These are phyloP conservation scores for Danio jaintianensis DNA, from an alignment of 2,797 vertebrate genomes.

Conservation along the genomic window DNA sequence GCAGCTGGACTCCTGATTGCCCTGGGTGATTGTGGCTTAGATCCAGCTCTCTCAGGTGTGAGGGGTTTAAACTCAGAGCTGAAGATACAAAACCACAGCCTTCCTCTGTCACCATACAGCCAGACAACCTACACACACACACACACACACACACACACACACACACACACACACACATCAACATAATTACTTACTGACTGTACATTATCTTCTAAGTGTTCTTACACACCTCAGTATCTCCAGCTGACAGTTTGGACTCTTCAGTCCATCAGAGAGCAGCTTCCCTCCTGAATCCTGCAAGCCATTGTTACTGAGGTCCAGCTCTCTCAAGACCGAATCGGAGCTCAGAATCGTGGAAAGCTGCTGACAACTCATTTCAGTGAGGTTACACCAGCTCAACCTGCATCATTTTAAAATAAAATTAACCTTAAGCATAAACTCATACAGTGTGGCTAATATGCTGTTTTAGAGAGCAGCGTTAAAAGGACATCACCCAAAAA, in stretches of 20 bases:
- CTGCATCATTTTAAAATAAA: constrained; percentile 5
- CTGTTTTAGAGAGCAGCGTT: neutral
- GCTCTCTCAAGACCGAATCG: constrained; percentile 24
- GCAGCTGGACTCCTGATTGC: neutral
- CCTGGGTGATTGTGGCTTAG: constrained; percentile 53
- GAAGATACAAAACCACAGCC: neutral
- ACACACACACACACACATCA: no score
- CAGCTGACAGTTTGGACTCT: constrained; percentile 21
- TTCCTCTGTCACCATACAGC: constrained; percentile 16
- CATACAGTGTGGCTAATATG: neutral
- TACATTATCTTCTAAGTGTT: no score
- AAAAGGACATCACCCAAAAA: neutral
- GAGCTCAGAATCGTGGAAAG: constrained; percentile 23
- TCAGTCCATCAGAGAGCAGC: neutral
- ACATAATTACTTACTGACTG: no score
- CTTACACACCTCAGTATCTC: constrained; percentile 31
- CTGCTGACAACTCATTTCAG: constrained; percentile 22
- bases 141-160: no score
- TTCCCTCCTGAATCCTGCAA: no score
- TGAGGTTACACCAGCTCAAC: constrained; percentile 36
- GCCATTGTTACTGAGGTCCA: constrained; percentile 14
- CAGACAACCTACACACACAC: constrained; percentile 35
- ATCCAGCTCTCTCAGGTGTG: constrained; percentile 53
- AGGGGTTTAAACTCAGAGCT: constrained; percentile 46
- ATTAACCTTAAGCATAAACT: neutral